Evolutionary conservation across 2,888 invertebrate species (phyloP).

Genomic region (Hartigia nigra): DNA sequence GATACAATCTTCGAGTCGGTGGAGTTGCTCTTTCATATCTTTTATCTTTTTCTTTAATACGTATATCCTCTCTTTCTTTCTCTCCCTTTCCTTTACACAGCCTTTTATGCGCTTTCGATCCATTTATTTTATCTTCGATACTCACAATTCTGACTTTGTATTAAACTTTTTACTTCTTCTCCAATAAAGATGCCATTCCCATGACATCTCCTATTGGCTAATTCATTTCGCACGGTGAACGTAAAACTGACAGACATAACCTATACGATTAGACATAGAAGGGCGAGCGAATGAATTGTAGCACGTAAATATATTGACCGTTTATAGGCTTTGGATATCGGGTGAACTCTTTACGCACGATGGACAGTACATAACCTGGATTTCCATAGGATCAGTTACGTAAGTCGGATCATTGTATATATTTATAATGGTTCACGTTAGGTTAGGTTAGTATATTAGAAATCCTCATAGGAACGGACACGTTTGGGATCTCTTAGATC

Average conservation of each 20-base stretch:
- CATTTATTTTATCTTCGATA: neutral
- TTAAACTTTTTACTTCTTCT: neutral
- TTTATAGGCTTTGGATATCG: neutral
- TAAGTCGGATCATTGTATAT: neutral
- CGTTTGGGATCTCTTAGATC: neutral
- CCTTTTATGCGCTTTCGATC: neutral
- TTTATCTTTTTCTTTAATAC: slow-evolving; percentile 42
- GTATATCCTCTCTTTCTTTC: slow-evolving; percentile 30
- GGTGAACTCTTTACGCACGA: neutral
- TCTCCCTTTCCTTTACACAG: slow-evolving; percentile 8
- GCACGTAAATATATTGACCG: neutral
- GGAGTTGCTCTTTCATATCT: slow-evolving; percentile 50
- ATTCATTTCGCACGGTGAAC: neutral
- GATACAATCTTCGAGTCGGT: slow-evolving; percentile 29
- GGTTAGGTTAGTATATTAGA: neutral
- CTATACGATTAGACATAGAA: neutral
- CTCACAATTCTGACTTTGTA: neutral
- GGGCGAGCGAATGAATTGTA: neutral
- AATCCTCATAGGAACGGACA: neutral
- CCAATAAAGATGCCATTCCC: neutral
- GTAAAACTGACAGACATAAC: neutral
- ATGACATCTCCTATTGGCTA: neutral
- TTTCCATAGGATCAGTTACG: neutral
- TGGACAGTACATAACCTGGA: neutral
- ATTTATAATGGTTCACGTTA: neutral